Evolutionary conservation across 2,797 vertebrate genomes (phyloP), one percentile per base, ranked within the genome.

Genomic region (Chiloscyllium punctatum): DNA sequence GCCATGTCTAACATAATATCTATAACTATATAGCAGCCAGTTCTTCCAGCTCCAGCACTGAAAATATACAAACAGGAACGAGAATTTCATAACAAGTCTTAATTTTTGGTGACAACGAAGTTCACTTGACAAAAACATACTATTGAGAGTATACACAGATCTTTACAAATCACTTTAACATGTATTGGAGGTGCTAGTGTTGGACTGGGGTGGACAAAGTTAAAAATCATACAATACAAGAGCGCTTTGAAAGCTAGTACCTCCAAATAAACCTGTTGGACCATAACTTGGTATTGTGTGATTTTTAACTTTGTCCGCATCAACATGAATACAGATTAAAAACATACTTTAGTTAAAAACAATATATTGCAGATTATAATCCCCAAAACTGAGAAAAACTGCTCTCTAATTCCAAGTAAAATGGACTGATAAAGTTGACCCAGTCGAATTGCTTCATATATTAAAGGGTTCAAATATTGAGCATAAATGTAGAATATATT

Each of bases 1-100:
- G 99, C 99, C 99, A 99, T 99, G 97, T 99, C 99, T 97, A 99
- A 96, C 99, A 99, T 99, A 97, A 99, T 99, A 97, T 99, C 99
- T 0, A 99, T 99, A 96, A 99, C 99, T 11, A 99, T 99, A 96
- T 99, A 99, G 96, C 99, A 99, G 96, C 99, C 99, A 0, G 99
- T 99, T 69, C 99, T 98, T 0, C 99, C 99, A 77, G 99, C 99
- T 96, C 99, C 99, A 96, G 99, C 99, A 96, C 99, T 99, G 96
- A n/a, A 96, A 95, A 95, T 16, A 69, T 30, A 95, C 18, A 96
- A 97, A 8, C 62, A 96, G 87, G 0, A 96, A 96, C 96, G 1
- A 82, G 21, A 94, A 42, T 95, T 57, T 82, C 42, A 96, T 1
- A 33, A n/a, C 37, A 0, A 42, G 7, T 69, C 82, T 21, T 9